Evolutionary conservation across 2,113 vertebrate species (phyloP).

Genomic region (Pituophis catenifer): DNA sequence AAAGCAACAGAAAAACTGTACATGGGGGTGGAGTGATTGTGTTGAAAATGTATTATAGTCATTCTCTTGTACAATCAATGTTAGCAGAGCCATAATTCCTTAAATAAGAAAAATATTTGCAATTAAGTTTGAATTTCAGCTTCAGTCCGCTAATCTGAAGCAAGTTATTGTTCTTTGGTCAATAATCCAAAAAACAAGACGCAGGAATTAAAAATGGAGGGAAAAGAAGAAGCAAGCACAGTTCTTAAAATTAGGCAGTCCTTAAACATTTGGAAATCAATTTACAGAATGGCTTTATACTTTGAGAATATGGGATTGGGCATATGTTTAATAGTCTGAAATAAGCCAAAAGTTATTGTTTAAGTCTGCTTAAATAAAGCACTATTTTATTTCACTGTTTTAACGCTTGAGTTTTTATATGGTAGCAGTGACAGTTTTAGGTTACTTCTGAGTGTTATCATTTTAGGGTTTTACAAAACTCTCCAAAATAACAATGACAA

Average conservation of each 20-base stretch:
- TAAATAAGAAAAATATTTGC: conserved; percentile 24
- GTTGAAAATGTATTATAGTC: conserved; percentile 4
- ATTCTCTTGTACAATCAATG: conserved; percentile 3
- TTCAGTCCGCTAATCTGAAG: neutral
- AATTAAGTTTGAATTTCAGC: neutral
- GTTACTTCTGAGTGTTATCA: neutral
- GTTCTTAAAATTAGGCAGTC: neutral
- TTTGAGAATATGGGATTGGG: neutral
- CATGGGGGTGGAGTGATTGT: neutral
- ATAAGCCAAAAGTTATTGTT: neutral
- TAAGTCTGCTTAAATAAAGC: neutral
- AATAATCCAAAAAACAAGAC: neutral
- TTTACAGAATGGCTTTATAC: conserved; percentile 3
- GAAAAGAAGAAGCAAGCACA: neutral
- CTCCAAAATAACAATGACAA: neutral
- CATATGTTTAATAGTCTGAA: neutral
- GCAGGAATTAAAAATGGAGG: neutral
- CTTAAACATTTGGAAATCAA: conserved; percentile 6
- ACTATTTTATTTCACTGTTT: neutral
- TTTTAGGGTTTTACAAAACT: neutral
- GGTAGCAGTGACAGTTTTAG: neutral
- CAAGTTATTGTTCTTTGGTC: neutral
- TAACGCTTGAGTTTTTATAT: neutral
- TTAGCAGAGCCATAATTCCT: neutral
- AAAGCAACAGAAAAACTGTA: neutral